Conservation (phyloP, 1,140 invertebrate species). For the Drosophila pallidifrons region DNA sequence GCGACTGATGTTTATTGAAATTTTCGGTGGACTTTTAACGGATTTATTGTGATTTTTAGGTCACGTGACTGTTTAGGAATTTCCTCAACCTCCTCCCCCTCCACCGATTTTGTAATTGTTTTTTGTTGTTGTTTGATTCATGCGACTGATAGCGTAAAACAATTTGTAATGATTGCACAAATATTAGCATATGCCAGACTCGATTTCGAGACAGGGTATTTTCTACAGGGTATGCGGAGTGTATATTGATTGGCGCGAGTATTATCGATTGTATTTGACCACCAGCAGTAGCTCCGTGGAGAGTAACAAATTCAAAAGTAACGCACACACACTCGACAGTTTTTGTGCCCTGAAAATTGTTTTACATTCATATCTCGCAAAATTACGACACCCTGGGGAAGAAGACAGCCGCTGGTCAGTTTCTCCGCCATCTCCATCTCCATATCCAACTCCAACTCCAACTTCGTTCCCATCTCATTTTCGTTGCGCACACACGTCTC, state of each 20-base stretch:
- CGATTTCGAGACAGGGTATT: not conserved
- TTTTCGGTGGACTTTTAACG: conserved; percentile 67
- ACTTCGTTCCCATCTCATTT: too few species aligned
- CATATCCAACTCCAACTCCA: not conserved
- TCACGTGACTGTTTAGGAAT: conserved; percentile 75
- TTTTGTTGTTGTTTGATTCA: conserved; percentile 55
- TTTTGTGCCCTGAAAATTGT: conserved; percentile 62
- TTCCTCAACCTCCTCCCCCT: conserved; percentile 3
- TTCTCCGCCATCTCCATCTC: conserved; percentile 35
- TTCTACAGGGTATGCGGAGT: not conserved
- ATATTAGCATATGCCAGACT: conserved; percentile 29
- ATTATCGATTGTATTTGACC: conserved; percentile 41
- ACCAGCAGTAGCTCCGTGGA: conserved; percentile 14
- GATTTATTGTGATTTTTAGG: conserved; percentile 80
- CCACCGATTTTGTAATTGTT: conserved; percentile 69
- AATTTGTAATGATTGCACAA: conserved; percentile 32
- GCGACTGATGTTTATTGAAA: conserved; percentile 68
- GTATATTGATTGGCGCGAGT: not conserved
- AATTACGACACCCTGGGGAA: conserved; percentile 78
- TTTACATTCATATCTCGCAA: conserved; percentile 79
- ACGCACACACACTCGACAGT: conserved; percentile 62
- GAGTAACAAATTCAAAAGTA: conserved; percentile 70
- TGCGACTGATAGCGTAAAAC: conserved; percentile 28
- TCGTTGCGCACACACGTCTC: conserved; percentile 8
- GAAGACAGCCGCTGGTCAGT: conserved; percentile 51